These are phyloP conservation scores for Parauchenoglanis punctatus DNA, from an alignment of 2,797 vertebrate species.

Conservation along the genomic window DNA sequence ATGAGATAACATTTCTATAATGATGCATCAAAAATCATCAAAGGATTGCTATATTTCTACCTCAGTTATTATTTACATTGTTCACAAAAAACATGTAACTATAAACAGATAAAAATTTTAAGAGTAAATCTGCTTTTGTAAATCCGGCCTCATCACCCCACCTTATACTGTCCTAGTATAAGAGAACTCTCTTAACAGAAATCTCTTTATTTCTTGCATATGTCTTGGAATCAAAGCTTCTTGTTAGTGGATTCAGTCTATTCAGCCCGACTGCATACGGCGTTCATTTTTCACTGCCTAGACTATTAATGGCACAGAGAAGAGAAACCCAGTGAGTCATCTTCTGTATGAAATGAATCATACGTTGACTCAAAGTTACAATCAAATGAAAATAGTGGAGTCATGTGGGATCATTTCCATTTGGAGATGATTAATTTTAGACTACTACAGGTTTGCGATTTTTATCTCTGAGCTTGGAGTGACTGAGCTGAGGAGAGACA, in stretches of 20 bases:
- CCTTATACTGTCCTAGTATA: not conserved
- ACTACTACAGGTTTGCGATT: not conserved
- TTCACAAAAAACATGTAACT: not conserved
- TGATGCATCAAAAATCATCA: not conserved
- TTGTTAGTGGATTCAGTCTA: not conserved
- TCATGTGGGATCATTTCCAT: not conserved
- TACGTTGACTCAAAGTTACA: not conserved
- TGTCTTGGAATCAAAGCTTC: not conserved
- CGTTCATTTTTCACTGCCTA: not conserved
- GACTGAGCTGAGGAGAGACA: not conserved
- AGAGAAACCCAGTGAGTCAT: not conserved
- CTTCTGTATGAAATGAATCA: constrained; percentile 1
- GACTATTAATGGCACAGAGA: not conserved
- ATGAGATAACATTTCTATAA: not conserved
- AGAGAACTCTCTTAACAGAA: not conserved
- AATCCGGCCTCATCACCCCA: not conserved
- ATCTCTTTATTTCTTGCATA: not conserved
- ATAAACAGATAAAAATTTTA: not conserved
- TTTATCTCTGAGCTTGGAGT: not conserved
- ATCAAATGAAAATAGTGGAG: not conserved
- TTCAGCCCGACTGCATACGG: not conserved
- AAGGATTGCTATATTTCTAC: not conserved
- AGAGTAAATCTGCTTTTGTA: not conserved
- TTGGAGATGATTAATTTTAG: not conserved
- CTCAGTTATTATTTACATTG: not conserved